Base-by-base conservation (phyloP, 2,113 vertebrate species). In the Dipodomys ordii region DNA sequence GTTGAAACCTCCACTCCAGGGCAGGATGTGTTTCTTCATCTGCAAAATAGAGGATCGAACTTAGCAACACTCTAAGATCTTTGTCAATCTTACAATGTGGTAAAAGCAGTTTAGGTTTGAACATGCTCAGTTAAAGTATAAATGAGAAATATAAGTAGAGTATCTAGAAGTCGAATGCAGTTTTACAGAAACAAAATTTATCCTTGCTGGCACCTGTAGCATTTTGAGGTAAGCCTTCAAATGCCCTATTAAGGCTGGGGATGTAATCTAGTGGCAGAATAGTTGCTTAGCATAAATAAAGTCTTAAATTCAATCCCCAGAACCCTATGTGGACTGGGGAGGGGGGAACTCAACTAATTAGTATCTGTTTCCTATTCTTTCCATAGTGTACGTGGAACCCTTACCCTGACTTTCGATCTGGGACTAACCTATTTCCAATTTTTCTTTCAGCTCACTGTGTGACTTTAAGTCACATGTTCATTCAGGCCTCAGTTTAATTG, bases 401-500 rank as follows among this genome's bases (percentile, higher is more conserved):
- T 72, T 49, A 25, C 7, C 19, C 8, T 32, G 3, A 1, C 7
- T 20, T 87, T 87, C 74, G 44, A 30, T 89, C 62, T 13, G 46
- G 15, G 0, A 67, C 72, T 49, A 76, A 20, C 27, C 68, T 88
- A 81, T 30, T 22, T 60, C 18, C 39, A 60, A 12, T 23, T 76
- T 44, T 69, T 69, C 25, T 25, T 83, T 79, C n/a, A 80, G 12
- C 30, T 87, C 77, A 9, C 13, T 86, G 16, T 80, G 32, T 87
- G 19, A 84, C 35, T 86, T 74, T 88, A 93, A 93, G 32, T 81
- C 25, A 80, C 25, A 65, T 68, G 74, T 92, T 74, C 46, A 87
- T 25, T 65, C 18, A 84, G 49, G 53, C 46, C 60, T 91, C 53
- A 90, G 23, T 76, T 91, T 91, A 88, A 96, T 77, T 73, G 35